These are phyloP conservation scores for Microdon myrmicae DNA, from an alignment of 2,888 invertebrate genomes.

Conservation along the genomic window DNA sequence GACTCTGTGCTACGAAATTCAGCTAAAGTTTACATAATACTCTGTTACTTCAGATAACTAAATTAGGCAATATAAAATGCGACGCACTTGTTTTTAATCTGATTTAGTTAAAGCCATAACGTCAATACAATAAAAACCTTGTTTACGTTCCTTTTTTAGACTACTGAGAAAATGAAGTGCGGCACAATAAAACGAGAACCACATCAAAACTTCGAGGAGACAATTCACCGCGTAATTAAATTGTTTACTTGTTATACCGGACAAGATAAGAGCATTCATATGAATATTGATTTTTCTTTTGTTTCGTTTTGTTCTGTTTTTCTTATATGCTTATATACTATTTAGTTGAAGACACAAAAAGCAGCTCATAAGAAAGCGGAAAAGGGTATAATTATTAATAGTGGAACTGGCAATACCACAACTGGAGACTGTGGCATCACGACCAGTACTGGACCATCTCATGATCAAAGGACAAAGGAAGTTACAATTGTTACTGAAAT, in stretches of 20 bases:
- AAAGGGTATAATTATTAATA: too few species aligned
- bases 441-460: slow-evolving; percentile 60
- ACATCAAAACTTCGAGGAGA: slow-evolving; percentile 66
- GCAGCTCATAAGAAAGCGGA: slow-evolving; percentile 64
- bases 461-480: slow-evolving; percentile 62
- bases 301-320: slow-evolving; percentile 5
- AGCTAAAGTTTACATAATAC: too few species aligned
- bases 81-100: too few species aligned
- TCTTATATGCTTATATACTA: not conserved
- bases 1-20: too few species aligned
- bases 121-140: too few species aligned
- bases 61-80: too few species aligned
- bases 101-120: too few species aligned
- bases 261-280: not conserved
- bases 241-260: not conserved
- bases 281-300: slow-evolving; percentile 3
- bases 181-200: slow-evolving; percentile 65
- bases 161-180: slow-evolving; percentile 63
- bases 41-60: too few species aligned
- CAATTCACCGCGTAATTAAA: slow-evolving; percentile 65
- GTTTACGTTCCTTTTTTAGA: too few species aligned
- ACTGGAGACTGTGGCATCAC: slow-evolving; percentile 55
- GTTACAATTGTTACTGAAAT: slow-evolving; percentile 63
- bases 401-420: slow-evolving; percentile 61
- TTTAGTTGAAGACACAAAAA: slow-evolving; percentile 65